Conservation (phyloP, 2,113 vertebrate species). For the Pterophyllum scalare region DNA sequence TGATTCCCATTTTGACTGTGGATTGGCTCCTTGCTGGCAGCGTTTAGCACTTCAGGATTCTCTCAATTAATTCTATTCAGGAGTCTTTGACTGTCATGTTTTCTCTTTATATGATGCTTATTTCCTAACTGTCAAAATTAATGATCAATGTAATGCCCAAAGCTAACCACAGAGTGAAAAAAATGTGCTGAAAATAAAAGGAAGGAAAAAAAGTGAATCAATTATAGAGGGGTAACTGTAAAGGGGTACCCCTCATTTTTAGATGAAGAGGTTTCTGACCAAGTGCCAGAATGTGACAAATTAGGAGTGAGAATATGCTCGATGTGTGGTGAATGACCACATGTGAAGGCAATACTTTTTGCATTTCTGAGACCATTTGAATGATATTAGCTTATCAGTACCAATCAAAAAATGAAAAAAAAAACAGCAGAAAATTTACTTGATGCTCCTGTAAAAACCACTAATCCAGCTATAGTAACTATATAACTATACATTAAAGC, state of each 20-base stretch:
- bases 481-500: not conserved
- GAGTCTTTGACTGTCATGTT: not conserved
- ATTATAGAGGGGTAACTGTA: not conserved
- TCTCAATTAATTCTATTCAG: not conserved
- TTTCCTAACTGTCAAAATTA: not conserved
- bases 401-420: not conserved
- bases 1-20: too few relatives aligned
- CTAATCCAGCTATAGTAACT: not conserved
- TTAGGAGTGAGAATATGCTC: not conserved
- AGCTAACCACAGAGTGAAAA: not conserved
- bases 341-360: not conserved
- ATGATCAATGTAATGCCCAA: not conserved
- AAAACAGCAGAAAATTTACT: constrained; percentile 2
- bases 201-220: not conserved
- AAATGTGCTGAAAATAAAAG: not conserved
- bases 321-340: not conserved
- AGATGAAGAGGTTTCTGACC: not conserved
- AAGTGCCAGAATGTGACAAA: not conserved
- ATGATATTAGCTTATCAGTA: not conserved
- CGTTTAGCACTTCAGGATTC: not conserved
- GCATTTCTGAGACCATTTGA: not conserved
- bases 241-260: not conserved
- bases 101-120: not conserved
- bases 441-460: not conserved
- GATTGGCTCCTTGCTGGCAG: not conserved